Conservation (phyloP, 2,113 vertebrate species). For the Anguilla rostrata region DNA sequence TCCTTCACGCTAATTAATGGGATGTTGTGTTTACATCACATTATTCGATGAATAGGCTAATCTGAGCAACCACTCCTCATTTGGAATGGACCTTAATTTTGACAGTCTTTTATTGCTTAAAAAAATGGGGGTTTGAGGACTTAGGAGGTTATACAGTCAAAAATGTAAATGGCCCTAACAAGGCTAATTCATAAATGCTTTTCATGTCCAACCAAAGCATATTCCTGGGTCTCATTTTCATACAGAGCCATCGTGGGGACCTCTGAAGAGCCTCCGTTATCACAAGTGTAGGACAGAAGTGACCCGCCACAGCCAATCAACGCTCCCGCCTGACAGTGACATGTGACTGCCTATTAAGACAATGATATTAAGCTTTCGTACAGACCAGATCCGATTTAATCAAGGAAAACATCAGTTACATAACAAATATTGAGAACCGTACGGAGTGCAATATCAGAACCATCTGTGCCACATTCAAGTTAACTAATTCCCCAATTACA, state of each 20-base stretch:
- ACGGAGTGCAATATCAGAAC: conserved; percentile 25
- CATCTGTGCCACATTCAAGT: neutral
- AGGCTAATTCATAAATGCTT: neutral
- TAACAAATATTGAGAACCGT: conserved; percentile 25
- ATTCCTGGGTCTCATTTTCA: no score
- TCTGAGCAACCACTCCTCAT: neutral
- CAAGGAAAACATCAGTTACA: conserved; percentile 34
- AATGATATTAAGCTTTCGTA: neutral
- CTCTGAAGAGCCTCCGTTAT: neutral
- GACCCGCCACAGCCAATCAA: neutral
- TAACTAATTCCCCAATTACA: conserved; percentile 38
- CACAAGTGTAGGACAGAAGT: neutral
- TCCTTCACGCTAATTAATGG: no score
- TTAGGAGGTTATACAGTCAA: neutral
- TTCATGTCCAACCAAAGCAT: neutral
- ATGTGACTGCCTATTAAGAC: neutral
- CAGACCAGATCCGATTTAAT: conserved; percentile 30
- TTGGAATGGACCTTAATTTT: neutral
- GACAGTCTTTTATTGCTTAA: neutral
- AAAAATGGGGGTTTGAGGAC: neutral
- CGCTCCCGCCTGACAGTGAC: neutral
- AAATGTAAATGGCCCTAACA: neutral
- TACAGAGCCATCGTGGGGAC: neutral
- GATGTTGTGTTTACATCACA: no score
- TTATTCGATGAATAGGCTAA: no score